These are phyloP conservation scores for Campoplex capitator DNA, from an alignment of 2,888 invertebrate species.

Conservation along the genomic window DNA sequence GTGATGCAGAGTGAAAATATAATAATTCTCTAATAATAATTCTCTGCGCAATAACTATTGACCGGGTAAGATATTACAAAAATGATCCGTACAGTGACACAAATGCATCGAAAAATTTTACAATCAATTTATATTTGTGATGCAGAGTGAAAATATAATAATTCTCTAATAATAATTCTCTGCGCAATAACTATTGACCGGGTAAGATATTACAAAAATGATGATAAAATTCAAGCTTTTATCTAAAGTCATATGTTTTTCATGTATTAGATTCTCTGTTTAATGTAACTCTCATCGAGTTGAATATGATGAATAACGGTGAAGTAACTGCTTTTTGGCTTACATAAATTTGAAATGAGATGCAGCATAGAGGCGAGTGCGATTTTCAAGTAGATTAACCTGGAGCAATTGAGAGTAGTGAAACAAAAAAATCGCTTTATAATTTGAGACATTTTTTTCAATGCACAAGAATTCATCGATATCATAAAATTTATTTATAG, in stretches of 20 bases:
- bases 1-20: not conserved
- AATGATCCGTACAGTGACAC: not conserved
- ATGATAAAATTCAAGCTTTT: not conserved
- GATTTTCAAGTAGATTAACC: not conserved
- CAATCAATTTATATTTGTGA: not conserved
- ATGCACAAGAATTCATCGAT: not conserved
- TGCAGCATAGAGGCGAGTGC: not conserved
- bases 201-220: not conserved
- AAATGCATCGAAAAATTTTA: not conserved
- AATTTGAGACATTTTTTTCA: not conserved
- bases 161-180: not conserved
- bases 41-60: not conserved
- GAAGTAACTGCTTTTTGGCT: not conserved
- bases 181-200: not conserved
- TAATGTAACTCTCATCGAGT: not conserved
- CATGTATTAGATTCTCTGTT: not conserved
- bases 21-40: not conserved
- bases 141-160: not conserved
- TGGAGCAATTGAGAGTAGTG: not conserved
- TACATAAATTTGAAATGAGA: not conserved
- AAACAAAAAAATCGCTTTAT: not conserved
- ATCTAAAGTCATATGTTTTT: not conserved
- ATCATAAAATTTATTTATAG: not conserved
- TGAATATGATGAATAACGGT: not conserved
- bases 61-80: not conserved